phyloP scores from a whole-genome alignment of 2,797 vertebrate genomes.

The Pangasius mekongensis region DNA sequence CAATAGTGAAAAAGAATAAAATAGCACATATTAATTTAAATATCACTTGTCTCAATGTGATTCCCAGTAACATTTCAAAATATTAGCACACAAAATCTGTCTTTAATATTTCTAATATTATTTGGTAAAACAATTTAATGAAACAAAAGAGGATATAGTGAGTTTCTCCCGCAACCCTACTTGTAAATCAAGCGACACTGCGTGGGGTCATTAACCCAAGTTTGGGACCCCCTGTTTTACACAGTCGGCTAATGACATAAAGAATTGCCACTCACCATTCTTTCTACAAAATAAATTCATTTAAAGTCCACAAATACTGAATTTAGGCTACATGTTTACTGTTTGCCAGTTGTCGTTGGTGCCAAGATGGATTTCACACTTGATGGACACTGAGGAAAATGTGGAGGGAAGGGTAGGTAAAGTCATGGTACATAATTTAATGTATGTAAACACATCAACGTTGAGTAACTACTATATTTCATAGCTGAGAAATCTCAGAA shows the following conservation, averaged over 20 bases:
- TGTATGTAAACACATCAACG: background rate
- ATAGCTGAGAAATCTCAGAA: background rate
- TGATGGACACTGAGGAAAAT: background rate
- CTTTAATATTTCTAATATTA: background rate
- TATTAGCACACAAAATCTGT: background rate
- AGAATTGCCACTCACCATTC: background rate
- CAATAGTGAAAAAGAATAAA: background rate
- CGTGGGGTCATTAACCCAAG: too few species aligned
- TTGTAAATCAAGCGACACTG: background rate
- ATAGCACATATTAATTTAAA: background rate
- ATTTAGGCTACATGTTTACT: background rate
- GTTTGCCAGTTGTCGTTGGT: background rate
- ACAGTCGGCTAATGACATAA: background rate
- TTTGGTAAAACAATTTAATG: background rate
- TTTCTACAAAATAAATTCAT: background rate
- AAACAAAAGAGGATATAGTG: background rate
- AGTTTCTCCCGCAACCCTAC: too few species aligned
- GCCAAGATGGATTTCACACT: background rate
- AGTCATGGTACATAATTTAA: background rate
- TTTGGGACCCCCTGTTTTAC: background rate
- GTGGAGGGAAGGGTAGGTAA: background rate
- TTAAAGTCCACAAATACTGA: background rate
- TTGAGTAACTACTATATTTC: background rate
- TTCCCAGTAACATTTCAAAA: background rate
- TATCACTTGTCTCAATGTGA: background rate